Conservation (phyloP, 2,797 vertebrate genomes). For the Poeciliopsis gracilis region DNA sequence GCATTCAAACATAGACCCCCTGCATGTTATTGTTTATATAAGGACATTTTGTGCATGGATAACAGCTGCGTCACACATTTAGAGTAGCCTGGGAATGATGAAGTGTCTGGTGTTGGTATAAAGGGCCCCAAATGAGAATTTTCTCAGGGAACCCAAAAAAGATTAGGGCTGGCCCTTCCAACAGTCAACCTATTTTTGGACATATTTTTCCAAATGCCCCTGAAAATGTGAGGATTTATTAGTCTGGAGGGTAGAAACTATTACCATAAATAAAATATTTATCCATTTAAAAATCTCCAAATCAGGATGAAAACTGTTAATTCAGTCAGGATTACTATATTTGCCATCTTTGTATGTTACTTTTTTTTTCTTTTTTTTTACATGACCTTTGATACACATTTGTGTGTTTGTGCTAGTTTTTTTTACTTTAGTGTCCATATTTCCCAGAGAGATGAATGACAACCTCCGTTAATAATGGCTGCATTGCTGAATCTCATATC, state of each 20-base stretch:
- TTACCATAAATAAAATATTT: not conserved
- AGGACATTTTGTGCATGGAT: too few relatives aligned
- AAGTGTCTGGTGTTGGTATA: too few relatives aligned
- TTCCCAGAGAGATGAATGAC: conserved; percentile 3
- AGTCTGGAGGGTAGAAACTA: not conserved
- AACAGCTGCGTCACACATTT: too few relatives aligned
- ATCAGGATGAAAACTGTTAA: not conserved
- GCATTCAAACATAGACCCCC: not conserved
- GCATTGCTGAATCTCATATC: conserved; percentile 20
- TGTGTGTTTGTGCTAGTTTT: not conserved
- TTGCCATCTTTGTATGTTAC: not conserved
- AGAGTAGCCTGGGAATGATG: too few relatives aligned
- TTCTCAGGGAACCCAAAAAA: too few relatives aligned
- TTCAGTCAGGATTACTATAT: not conserved
- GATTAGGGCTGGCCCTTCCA: too few relatives aligned
- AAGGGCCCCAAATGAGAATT: not conserved
- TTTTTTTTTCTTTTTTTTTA: not conserved
- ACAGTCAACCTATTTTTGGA: not conserved
- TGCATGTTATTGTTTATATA: too few relatives aligned
- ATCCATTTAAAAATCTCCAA: not conserved
- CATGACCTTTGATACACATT: not conserved
- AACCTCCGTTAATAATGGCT: conserved; percentile 9
- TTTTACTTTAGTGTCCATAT: not conserved
- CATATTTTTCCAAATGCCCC: not conserved
- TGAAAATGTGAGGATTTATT: not conserved